Evolutionary conservation across 2,797 vertebrate genomes (phyloP).

Genomic region (Denticeps clupeoides): DNA sequence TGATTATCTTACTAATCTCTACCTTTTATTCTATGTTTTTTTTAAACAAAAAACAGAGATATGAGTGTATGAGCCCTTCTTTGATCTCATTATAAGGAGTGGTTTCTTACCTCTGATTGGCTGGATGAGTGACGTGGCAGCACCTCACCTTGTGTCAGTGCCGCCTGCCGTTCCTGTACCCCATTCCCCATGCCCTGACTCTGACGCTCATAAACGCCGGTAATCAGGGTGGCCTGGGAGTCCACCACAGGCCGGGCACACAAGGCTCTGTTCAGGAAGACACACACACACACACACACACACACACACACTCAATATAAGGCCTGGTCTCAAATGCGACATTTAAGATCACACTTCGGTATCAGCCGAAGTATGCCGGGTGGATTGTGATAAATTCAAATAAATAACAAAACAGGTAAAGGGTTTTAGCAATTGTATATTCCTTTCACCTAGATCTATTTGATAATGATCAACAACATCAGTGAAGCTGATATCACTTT

Average conservation of each 20-base stretch:
- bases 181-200: constrained; percentile 78
- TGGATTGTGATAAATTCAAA: no score
- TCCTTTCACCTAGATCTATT: no score
- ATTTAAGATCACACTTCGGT: not conserved
- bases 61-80: not conserved
- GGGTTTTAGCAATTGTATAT: no score
- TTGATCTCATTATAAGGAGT: not conserved
- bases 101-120: constrained; percentile 60
- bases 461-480: no score
- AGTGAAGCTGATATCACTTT: not conserved
- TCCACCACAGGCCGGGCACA: not conserved
- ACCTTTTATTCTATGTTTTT: no score
- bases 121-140: constrained; percentile 50
- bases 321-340: not conserved
- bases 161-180: constrained; percentile 63
- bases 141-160: constrained; percentile 60
- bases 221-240: constrained; percentile 13
- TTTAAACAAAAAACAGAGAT: no score
- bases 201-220: constrained; percentile 39
- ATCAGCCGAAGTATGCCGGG: no score
- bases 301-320: not conserved
- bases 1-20: no score
- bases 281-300: constrained; percentile 1
- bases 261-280: not conserved
- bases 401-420: no score